These are phyloP conservation scores for Ochropleura leucogaster DNA, from an alignment of 2,888 invertebrate species.

Conservation along the genomic window DNA sequence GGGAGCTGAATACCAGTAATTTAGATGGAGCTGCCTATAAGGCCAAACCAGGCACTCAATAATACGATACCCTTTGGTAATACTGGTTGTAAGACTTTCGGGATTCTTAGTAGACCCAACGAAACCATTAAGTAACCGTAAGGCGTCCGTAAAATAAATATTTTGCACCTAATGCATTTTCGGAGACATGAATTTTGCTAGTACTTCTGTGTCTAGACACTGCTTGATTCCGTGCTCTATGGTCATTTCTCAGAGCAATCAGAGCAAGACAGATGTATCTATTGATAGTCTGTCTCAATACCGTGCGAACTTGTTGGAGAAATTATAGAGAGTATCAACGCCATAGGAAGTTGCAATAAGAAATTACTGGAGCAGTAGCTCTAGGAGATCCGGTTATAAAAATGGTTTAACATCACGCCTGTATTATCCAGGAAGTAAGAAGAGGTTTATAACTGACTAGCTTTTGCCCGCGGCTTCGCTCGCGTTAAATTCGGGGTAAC, in stretches of 20 bases:
- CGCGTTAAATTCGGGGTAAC: too few relatives aligned
- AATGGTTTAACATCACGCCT: background rate
- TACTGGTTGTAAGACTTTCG: background rate
- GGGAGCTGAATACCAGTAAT: background rate
- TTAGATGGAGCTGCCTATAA: background rate
- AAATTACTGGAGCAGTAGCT: constrained; percentile 35
- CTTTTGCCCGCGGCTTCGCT: too few relatives aligned
- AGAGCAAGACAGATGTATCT: constrained; percentile 16
- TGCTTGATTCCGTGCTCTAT: background rate
- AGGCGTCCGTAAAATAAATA: background rate
- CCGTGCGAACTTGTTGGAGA: constrained; percentile 45
- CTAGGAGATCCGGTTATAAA: constrained; percentile 15
- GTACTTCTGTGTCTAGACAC: background rate
- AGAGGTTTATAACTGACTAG: background rate
- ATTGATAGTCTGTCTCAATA: constrained; percentile 10
- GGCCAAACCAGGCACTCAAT: background rate
- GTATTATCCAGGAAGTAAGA: background rate
- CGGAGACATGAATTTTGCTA: background rate
- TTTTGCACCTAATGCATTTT: background rate
- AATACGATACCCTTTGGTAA: background rate
- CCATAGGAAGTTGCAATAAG: constrained; percentile 22
- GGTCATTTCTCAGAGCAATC: constrained; percentile 24
- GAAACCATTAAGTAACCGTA: too few relatives aligned
- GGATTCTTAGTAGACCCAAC: background rate
- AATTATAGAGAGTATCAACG: constrained; percentile 40